Evolutionary conservation across 2,888 invertebrate genomes (phyloP), one percentile per base, ranked within the genome.

Genomic region (Leucoma salicis): DNA sequence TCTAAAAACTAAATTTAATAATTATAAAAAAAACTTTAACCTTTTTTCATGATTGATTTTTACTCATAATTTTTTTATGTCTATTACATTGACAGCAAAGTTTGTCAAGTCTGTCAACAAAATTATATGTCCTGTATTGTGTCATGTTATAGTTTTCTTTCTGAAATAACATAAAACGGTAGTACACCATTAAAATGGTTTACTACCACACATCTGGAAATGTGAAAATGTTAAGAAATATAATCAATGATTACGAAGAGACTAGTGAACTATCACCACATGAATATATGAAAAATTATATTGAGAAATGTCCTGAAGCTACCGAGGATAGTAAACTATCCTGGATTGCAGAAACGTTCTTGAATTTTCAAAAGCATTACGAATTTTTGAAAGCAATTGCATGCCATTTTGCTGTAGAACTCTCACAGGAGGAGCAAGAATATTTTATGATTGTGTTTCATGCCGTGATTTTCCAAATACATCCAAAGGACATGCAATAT

Each of bases 121-220:
- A 29, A 13, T 62, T 64, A 45, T 42, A 57, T 70, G 68, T 65
- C 14, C 2, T 31, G 10, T 31, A 29, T 10, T 15, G 11, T 29
- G 29, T 29, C 65, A 75, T 63, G 65, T 63, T 68, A 70, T 58
- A 54, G 57, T 66, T 63, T 60, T 46, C 49, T 66, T 62, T 65
- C 57, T 63, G 54, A 64, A 57, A 62, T 39, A 36, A 32, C 31
- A 14, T 31, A 41, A 42, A 39, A 53, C 2, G 29, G 1, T 41
- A 46, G 54, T 57, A 54, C 62, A 57, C 46, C 51, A 47, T 53
- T 11, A 73, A 54, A 63, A 89, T 89, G 88, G 87, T 85, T 70
- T 88, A 77, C 68, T 87, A 77, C 57, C 62, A 77, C 51, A 88
- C 84, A 49, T 87, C 86, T 27, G 66, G 58, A 47, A 88, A 88